These are phyloP conservation scores for Sisyra terminalis DNA, from an alignment of 2,888 invertebrate species.

Conservation along the genomic window DNA sequence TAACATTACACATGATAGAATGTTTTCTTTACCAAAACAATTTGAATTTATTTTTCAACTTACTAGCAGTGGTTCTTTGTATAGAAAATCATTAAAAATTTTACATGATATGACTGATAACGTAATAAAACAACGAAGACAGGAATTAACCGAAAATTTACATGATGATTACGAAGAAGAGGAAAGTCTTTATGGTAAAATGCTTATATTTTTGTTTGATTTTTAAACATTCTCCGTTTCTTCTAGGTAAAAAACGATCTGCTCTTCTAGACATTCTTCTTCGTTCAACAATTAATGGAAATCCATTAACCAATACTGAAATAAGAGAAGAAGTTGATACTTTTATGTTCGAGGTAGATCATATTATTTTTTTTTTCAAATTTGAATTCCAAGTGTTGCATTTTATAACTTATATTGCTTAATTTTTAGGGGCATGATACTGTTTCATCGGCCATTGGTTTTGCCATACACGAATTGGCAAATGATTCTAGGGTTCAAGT, in stretches of 20 bases:
- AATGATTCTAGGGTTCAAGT: constrained; percentile 26
- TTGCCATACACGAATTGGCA: constrained; percentile 27
- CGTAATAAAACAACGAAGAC: constrained; percentile 32
- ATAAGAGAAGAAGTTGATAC: constrained; percentile 3
- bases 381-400: neutral
- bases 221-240: too few species aligned
- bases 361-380: neutral
- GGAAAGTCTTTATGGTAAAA: neutral
- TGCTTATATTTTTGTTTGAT: neutral
- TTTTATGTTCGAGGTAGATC: constrained; percentile 4
- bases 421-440: constrained; percentile 30
- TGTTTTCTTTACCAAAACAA: constrained; percentile 28
- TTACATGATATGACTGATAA: constrained; percentile 36
- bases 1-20: constrained; percentile 17
- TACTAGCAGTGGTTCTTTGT: constrained; percentile 37
- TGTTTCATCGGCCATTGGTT: constrained; percentile 28
- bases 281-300: constrained; percentile 1
- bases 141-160: constrained; percentile 6
- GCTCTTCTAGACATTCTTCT: constrained; percentile 1
- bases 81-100: constrained; percentile 28
- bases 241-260: constrained; percentile 1
- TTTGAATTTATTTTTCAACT: constrained; percentile 34
- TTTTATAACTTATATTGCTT: neutral
- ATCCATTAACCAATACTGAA: neutral
- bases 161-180: neutral